Conservation (phyloP, 2,888 invertebrate genomes). For the Dryococelus australis region DNA sequence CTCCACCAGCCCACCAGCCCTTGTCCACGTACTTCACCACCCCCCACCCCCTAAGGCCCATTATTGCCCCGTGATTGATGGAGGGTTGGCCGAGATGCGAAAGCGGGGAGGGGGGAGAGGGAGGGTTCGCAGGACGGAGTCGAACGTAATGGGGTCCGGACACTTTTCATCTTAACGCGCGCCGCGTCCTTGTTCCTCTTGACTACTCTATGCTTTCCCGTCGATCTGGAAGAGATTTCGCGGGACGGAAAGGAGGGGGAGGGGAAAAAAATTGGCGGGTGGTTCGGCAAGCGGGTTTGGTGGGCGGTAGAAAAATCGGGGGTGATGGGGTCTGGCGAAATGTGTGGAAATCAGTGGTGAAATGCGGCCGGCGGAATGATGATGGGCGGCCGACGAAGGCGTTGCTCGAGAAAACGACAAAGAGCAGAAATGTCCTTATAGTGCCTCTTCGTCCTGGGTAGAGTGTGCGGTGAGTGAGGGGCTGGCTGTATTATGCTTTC, state of each 20-base stretch:
- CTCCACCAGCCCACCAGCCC: neutral
- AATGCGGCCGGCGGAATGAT: neutral
- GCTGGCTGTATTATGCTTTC: neutral
- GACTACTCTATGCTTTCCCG: conserved; percentile 4
- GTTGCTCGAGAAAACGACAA: neutral
- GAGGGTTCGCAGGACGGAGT: neutral
- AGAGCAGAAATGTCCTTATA: neutral
- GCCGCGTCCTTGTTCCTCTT: neutral
- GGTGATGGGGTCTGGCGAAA: neutral
- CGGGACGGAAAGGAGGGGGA: too few species aligned
- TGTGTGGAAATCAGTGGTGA: neutral
- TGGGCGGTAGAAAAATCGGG: neutral
- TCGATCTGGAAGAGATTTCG: too few species aligned
- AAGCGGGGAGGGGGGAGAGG: neutral
- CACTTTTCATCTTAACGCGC: neutral
- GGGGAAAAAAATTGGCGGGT: too few species aligned
- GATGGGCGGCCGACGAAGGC: neutral
- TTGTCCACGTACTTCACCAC: neutral
- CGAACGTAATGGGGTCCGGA: neutral
- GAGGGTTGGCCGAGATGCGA: neutral
- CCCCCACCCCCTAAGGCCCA: neutral
- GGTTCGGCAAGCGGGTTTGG: too few species aligned
- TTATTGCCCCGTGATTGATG: neutral
- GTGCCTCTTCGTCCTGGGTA: neutral
- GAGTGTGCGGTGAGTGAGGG: neutral